phyloP scores from a whole-genome alignment of 2,113 vertebrate genomes.

The Piprites chloris region DNA sequence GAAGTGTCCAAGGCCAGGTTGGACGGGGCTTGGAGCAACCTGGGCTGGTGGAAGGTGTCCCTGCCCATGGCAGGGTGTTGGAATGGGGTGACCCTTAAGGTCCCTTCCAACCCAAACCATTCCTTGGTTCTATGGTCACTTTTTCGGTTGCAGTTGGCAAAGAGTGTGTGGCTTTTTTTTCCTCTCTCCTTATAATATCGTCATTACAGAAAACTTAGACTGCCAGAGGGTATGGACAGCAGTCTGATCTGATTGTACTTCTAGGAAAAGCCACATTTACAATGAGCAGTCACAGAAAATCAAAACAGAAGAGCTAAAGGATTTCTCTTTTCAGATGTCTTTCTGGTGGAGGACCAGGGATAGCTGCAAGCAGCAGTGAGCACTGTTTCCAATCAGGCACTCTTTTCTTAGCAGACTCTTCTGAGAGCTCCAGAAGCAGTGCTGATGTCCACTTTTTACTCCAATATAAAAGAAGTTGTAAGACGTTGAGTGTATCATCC shows the following conservation, averaged over 20 bases:
- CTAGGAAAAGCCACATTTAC: neutral
- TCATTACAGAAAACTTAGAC: neutral
- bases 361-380: neutral
- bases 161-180: neutral
- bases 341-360: neutral
- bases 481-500: fast-evolving
- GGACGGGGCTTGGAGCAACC: neutral
- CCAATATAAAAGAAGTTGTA: neutral
- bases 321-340: neutral
- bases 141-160: neutral
- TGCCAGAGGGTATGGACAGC: neutral
- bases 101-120: neutral
- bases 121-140: neutral
- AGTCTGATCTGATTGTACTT: neutral
- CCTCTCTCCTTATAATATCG: neutral
- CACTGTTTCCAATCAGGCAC: neutral
- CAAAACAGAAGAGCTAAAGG: neutral
- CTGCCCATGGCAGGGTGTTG: neutral
- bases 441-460: neutral
- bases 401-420: neutral
- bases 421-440: neutral
- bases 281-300: neutral
- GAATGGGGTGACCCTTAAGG: fast-evolving
- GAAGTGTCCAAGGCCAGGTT: too few species aligned
- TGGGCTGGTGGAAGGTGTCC: neutral